phyloP scores from a whole-genome alignment of 2,113 vertebrate genomes.

The Lethenteron reissneri region DNA sequence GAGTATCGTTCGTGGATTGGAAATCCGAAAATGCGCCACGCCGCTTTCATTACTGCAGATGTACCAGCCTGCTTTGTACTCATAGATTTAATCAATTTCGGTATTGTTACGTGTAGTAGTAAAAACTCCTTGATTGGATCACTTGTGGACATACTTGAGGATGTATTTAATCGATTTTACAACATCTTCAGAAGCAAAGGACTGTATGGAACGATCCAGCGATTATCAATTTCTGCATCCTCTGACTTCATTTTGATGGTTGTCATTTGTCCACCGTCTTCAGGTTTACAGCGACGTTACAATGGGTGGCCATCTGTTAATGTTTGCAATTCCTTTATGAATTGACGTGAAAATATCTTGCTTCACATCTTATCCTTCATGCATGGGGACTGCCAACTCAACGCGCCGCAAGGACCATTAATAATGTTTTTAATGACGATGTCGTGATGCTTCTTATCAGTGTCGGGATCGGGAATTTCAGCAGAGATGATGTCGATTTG shows the following conservation, averaged over 20 bases:
- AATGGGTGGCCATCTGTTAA: background rate
- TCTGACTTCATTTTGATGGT: background rate
- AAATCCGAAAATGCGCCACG: background rate
- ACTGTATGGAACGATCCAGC: background rate
- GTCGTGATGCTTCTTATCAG: background rate
- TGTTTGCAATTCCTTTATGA: background rate
- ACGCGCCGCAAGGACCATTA: background rate
- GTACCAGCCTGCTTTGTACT: no score
- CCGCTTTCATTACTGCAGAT: no score
- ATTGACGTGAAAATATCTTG: background rate
- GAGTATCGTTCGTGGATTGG: background rate
- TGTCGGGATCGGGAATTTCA: background rate
- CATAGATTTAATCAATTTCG: no score
- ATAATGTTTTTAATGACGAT: background rate
- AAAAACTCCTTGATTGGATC: background rate
- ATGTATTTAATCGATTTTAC: background rate
- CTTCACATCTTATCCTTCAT: background rate
- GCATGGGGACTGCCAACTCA: background rate
- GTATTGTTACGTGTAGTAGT: background rate
- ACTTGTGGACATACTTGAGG: background rate
- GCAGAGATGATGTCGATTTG: background rate
- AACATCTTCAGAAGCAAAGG: background rate
- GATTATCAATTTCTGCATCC: background rate
- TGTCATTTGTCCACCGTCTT: background rate
- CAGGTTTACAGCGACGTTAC: background rate